Evolutionary conservation across 2,888 invertebrate genomes (phyloP), one percentile per base, ranked within the genome.

Genomic region (Ligdia adustata): DNA sequence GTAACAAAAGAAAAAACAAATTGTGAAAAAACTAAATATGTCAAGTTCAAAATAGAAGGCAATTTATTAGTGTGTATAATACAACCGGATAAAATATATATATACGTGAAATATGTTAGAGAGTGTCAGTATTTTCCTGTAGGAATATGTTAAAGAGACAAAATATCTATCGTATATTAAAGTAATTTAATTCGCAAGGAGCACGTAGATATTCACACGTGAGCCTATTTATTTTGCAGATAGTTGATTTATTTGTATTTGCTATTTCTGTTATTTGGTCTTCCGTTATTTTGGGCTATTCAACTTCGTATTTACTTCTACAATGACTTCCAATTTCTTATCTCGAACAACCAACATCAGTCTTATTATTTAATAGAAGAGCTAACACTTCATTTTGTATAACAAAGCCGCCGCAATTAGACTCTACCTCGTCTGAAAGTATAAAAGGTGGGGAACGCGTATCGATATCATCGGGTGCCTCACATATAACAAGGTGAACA

Each of bases 321-420:
- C 43, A 38, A 56, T 48, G 56, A 59, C 54, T 54, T 37, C 62
- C 70, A 77, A 71, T 79, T 77, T 73, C 58, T 67, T 73, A 71
- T 75, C 75, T 72, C 69, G 69, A 74, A 67, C 72, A 67, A 67
- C 70, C 70, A 75, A 67, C 73, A 66, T 66, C 75, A 64, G 79
- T 79, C 81, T 84, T 84, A 84, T 86, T 87, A 87, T 85, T 84
- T 84, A 87, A 88, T 86, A 84, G 80, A 77, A 82, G 76, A 86
- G 82, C 85, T 86, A 87, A 88, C 89, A 89, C 88, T 82, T 89
- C 87, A 88, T 89, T 89, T 88, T 84, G 77, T 83, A 75, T 86
- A 83, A 88, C 87, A 90, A 90, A 87, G 84, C 79, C 60, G 64
- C 79, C 79, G 82, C 88, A 88, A 88, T 90, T 90, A 87, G 82